Evolutionary conservation across 2,113 vertebrate genomes (phyloP).

Genomic region (Crocuta crocuta): DNA sequence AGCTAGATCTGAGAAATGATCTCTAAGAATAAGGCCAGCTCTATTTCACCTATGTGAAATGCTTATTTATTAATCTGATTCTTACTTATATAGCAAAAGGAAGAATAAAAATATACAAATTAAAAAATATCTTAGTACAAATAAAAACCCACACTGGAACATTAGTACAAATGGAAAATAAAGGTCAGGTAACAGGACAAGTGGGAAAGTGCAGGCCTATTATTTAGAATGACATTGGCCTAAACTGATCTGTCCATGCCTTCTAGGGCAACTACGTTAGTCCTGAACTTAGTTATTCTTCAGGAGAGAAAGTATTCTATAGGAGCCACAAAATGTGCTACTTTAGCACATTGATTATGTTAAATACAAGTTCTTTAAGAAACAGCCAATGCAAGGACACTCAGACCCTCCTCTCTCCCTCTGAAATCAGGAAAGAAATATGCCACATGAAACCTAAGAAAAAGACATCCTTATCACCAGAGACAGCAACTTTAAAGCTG

Average conservation of each 20-base stretch:
- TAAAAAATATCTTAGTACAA: not conserved
- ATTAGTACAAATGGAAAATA: not conserved
- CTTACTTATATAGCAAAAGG: not conserved
- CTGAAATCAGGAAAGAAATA: not conserved
- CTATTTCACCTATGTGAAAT: not conserved
- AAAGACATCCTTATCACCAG: not conserved
- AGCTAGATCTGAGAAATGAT: not conserved
- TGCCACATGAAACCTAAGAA: not conserved
- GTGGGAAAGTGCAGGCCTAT: not conserved
- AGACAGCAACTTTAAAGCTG: not conserved
- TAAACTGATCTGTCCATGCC: not conserved
- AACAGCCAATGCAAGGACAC: not conserved
- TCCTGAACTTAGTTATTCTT: not conserved
- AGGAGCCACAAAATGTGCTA: not conserved
- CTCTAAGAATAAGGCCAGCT: not conserved
- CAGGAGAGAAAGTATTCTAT: not conserved
- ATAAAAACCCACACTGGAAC: not conserved
- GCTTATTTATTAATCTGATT: not conserved
- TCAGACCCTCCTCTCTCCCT: not conserved
- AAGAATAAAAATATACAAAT: not conserved
- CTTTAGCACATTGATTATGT: not conserved
- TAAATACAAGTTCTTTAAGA: not conserved
- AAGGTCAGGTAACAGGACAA: not conserved
- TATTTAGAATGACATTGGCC: not conserved
- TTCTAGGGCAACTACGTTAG: not conserved